phyloP scores from a whole-genome alignment of 2,888 invertebrate species.

The Congeria kusceri region DNA sequence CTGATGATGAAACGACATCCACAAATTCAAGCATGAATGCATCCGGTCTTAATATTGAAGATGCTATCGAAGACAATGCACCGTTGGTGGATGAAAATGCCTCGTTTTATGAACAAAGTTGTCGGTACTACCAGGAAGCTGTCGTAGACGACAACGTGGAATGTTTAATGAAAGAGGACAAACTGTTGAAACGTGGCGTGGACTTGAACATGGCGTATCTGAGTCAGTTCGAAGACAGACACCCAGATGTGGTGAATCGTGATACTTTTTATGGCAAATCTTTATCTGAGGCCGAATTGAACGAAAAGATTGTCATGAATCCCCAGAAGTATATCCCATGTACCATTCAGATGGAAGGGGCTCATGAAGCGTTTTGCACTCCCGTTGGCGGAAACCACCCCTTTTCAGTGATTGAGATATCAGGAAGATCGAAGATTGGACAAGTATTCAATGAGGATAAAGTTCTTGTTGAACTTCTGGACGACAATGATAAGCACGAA shows the following conservation, averaged over 20 bases:
- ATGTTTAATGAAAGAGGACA: background rate
- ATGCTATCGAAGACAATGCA: background rate
- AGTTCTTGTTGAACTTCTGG: slow-evolving; percentile 66
- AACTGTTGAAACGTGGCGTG: slow-evolving; percentile 16
- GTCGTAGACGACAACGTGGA: background rate
- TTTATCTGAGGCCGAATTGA: slow-evolving; percentile 8
- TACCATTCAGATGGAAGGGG: slow-evolving; percentile 53
- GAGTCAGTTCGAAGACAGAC: slow-evolving; percentile 19
- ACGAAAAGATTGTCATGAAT: slow-evolving; percentile 7
- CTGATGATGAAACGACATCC: background rate
- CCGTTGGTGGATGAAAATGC: background rate
- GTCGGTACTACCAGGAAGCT: slow-evolving; percentile 3
- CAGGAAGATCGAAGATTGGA: slow-evolving; percentile 67
- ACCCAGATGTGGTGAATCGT: slow-evolving; percentile 3
- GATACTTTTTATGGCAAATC: slow-evolving; percentile 11
- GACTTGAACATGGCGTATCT: slow-evolving; percentile 12
- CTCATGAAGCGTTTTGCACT: slow-evolving; percentile 62
- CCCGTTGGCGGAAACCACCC: slow-evolving; percentile 25
- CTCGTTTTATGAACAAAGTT: slow-evolving; percentile 35
- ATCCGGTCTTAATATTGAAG: slow-evolving; percentile 2
- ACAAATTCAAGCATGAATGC: background rate
- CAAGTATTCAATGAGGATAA: slow-evolving; percentile 68
- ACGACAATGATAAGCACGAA: slow-evolving; percentile 30
- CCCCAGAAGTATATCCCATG: slow-evolving; percentile 53
- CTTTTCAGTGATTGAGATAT: slow-evolving; percentile 60